phyloP scores from a whole-genome alignment of 2,797 vertebrate species.

The Leucoraja ocellata region DNA sequence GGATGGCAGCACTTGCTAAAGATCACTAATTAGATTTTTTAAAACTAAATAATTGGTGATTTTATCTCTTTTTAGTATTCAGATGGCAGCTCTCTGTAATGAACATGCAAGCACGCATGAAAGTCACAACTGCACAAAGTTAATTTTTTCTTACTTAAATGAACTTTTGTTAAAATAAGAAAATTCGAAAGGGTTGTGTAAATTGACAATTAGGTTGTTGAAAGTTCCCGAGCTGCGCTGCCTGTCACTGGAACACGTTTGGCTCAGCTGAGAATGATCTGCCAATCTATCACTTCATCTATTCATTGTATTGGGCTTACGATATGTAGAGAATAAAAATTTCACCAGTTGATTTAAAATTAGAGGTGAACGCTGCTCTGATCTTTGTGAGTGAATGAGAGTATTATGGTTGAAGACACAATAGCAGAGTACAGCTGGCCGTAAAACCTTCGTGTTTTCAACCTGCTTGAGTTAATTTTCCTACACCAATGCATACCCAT shows the following conservation, averaged over 20 bases:
- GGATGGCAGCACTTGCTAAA: slow-evolving; percentile 42
- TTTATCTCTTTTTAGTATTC: slow-evolving; percentile 43
- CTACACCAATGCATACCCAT: not conserved
- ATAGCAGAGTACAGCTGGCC: not conserved
- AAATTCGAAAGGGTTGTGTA: not conserved
- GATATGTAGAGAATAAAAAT: not conserved
- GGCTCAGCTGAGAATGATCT: not conserved
- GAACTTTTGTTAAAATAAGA: not conserved
- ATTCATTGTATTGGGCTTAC: not conserved
- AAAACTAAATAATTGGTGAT: slow-evolving; percentile 45
- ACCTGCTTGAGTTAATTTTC: not conserved
- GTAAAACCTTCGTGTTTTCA: not conserved
- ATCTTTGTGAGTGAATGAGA: not conserved
- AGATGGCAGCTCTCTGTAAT: slow-evolving; percentile 42
- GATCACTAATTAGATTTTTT: slow-evolving; percentile 41
- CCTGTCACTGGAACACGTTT: not conserved
- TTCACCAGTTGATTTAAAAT: not conserved
- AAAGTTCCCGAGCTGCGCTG: not conserved
- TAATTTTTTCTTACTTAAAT: not conserved
- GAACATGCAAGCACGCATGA: slow-evolving; percentile 6
- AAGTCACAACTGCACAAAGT: slow-evolving; percentile 29
- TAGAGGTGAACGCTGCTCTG: not conserved
- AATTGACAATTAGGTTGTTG: not conserved
- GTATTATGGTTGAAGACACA: not conserved
- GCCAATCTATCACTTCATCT: not conserved